Evolutionary conservation across 2,113 vertebrate genomes (phyloP).

Genomic region (Pomatostomus ruficeps): DNA sequence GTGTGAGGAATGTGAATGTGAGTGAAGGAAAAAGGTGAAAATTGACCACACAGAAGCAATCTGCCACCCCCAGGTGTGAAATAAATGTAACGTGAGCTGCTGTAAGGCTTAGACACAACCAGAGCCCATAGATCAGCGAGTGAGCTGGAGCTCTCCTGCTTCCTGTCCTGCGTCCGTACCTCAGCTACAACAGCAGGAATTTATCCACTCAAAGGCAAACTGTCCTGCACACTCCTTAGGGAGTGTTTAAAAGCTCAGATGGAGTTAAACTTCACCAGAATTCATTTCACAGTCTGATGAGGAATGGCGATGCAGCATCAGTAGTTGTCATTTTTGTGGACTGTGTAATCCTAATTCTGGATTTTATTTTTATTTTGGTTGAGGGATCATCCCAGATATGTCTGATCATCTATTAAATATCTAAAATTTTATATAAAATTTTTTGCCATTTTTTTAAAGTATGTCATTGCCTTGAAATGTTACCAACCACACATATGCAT

Average conservation of each 20-base stretch:
- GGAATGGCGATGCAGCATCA: neutral
- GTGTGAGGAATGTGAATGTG: neutral
- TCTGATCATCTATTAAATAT: neutral
- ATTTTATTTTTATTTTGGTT: neutral
- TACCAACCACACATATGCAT: rapidly evolving
- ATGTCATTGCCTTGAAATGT: neutral
- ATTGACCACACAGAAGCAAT: neutral
- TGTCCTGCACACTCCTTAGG: neutral
- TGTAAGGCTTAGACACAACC: neutral
- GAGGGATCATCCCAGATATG: neutral
- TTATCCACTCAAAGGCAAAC: neutral
- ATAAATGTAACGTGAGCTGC: neutral
- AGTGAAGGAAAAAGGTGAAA: neutral
- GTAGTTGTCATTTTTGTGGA: neutral
- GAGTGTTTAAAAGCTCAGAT: neutral
- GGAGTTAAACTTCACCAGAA: neutral
- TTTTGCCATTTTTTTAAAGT: neutral
- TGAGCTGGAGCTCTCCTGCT: neutral
- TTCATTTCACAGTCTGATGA: neutral
- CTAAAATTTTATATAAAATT: neutral
- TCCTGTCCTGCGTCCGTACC: neutral
- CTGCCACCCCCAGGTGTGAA: neutral
- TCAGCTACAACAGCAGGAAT: neutral
- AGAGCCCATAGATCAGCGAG: neutral
- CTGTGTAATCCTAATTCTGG: neutral